phyloP scores from a whole-genome alignment of 2,113 vertebrate species.

The Forbesichthys agassizii region DNA sequence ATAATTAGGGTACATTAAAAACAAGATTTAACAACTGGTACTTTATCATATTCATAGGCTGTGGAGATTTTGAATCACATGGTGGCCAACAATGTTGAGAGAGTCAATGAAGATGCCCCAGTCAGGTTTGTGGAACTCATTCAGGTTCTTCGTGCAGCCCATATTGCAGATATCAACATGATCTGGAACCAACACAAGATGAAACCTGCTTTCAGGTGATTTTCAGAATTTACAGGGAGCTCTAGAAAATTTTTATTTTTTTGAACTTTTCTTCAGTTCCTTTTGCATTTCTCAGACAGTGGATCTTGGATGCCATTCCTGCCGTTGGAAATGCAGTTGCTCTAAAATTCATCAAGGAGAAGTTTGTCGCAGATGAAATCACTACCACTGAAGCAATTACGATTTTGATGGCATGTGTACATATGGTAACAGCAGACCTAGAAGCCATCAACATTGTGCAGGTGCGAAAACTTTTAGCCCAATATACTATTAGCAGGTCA shows the following conservation, averaged over 20 bases:
- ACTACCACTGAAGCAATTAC: conserved; percentile 65
- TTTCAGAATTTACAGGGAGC: background rate
- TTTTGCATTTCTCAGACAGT: conserved; percentile 66
- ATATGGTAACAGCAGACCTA: conserved; percentile 68
- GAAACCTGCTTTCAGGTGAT: conserved; percentile 60
- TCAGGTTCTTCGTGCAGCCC: conserved; percentile 71
- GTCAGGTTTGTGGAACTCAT: conserved; percentile 77
- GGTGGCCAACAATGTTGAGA: conserved; percentile 65
- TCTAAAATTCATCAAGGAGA: conserved; percentile 77
- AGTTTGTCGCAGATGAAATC: conserved; percentile 68
- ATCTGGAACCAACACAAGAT: conserved; percentile 65
- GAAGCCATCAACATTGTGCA: conserved; percentile 71
- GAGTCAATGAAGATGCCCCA: conserved; percentile 75
- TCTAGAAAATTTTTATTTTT: background rate
- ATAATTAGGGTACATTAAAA: background rate
- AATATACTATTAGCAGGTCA: background rate
- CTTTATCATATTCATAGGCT: conserved; percentile 62
- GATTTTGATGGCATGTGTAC: conserved; percentile 71
- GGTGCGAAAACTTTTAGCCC: conserved; percentile 58
- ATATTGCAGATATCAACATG: conserved; percentile 52
- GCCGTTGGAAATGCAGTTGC: conserved; percentile 63
- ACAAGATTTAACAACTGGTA: background rate
- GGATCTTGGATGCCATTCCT: conserved; percentile 78
- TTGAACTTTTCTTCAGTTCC: background rate
- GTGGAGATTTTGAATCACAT: conserved; percentile 73